phyloP scores from a whole-genome alignment of 2,888 invertebrate species.

The Ormyrus labotus region DNA sequence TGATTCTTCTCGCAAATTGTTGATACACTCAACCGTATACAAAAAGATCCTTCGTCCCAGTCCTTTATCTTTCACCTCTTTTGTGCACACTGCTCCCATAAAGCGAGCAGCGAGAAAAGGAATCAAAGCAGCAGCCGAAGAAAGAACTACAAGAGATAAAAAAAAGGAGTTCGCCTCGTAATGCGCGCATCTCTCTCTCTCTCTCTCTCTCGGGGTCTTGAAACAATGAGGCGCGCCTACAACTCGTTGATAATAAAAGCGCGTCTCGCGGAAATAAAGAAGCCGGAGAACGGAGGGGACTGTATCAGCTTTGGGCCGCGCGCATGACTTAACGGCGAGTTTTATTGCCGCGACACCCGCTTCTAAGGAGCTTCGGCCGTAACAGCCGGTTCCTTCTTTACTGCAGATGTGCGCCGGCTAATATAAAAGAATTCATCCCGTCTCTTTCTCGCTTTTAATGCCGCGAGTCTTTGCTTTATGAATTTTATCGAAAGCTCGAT shows the following conservation, averaged over 20 bases:
- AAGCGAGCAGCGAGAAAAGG: no score
- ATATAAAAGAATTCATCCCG: slow-evolving; percentile 46
- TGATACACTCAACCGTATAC: no score
- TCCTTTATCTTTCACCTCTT: no score
- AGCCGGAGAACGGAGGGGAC: not conserved
- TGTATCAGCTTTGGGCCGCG: slow-evolving; percentile 33
- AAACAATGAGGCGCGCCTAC: slow-evolving; percentile 33
- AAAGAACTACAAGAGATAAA: not conserved
- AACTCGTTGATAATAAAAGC: slow-evolving; percentile 46
- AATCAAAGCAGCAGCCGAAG: no score
- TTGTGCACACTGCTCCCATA: no score
- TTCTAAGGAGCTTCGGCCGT: slow-evolving; percentile 3
- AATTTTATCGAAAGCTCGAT: slow-evolving; percentile 35
- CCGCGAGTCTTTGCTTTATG: slow-evolving; percentile 18
- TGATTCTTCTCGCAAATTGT: no score
- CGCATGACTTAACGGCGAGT: slow-evolving; percentile 31
- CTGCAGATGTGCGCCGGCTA: slow-evolving; percentile 29
- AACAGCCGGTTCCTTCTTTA: slow-evolving; percentile 31
- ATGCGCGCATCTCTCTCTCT: slow-evolving; percentile 1
- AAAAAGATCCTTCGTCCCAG: no score
- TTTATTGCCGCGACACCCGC: slow-evolving; percentile 50
- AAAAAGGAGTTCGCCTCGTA: slow-evolving; percentile 38
- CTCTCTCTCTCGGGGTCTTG: slow-evolving; percentile 10
- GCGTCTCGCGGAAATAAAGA: slow-evolving; percentile 15
- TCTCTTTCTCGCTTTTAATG: slow-evolving; percentile 30